Percentiles rank a stretch among this genome's conserved stretches.
Evolutionary conservation across 2,797 vertebrate genomes (phyloP).

Genomic region (Astyanax mexicanus): DNA sequence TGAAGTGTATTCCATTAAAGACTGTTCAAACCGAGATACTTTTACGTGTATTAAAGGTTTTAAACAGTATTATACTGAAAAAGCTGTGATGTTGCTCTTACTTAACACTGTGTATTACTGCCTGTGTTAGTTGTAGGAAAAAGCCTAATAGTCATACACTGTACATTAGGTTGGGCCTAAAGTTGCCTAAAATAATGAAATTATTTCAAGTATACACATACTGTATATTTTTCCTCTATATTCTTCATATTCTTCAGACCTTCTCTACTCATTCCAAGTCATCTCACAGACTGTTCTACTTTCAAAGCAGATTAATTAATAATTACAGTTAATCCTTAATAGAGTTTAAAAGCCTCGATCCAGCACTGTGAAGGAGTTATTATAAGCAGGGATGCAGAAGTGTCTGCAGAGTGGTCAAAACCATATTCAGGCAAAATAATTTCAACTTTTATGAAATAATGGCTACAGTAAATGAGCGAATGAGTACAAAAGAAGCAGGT

Average conservation of each 20-base stretch:
- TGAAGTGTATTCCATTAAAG: neutral
- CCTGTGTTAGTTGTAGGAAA: neutral
- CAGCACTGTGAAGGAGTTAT: neutral
- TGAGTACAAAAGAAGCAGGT: no score
- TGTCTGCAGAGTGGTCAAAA: no score
- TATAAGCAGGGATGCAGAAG: no score
- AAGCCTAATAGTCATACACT: no score
- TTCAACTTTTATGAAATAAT: no score
- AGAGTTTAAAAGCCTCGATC: neutral
- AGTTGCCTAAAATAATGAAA: neutral
- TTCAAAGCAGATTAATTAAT: neutral
- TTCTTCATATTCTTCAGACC: neutral
- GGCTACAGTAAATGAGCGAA: no score
- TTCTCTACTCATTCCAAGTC: neutral
- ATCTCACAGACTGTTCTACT: neutral
- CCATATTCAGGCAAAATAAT: no score
- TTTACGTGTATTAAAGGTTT: neutral
- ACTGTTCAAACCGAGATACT: neutral
- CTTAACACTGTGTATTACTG: no score
- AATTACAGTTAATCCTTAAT: neutral
- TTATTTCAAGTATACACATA: no score
- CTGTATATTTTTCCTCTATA: neutral
- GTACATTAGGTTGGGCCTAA: neutral
- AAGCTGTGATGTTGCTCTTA: neutral
- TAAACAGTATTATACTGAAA: neutral